Conservation (phyloP, 2,888 invertebrate genomes). For the Nephrotoma flavescens region DNA sequence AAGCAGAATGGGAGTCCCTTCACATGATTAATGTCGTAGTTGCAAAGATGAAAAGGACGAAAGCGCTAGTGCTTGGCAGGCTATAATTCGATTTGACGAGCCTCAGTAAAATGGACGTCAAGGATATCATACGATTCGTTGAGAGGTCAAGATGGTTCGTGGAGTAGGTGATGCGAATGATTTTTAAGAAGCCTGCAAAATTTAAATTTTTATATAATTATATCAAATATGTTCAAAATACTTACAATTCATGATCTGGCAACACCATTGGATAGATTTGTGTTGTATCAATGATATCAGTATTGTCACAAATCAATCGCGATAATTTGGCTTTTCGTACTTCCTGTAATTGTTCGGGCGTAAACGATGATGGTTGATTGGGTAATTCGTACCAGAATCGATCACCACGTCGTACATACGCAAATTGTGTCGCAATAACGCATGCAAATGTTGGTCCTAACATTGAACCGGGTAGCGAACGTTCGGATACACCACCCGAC, state of each 20-base stretch:
- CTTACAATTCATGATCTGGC: slow-evolving; percentile 87
- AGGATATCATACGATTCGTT: too few relatives aligned
- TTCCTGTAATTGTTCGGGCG: slow-evolving; percentile 71
- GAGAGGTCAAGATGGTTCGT: too few relatives aligned
- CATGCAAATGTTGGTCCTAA: slow-evolving; percentile 90
- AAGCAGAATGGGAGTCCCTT: too few relatives aligned
- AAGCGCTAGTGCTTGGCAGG: too few relatives aligned
- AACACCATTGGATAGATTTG: slow-evolving; percentile 86
- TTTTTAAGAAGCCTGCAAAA: too few relatives aligned
- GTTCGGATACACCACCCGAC: slow-evolving; percentile 88
- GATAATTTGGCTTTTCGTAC: slow-evolving; percentile 67
- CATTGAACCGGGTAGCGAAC: slow-evolving; percentile 80
- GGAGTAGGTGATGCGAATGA: too few relatives aligned
- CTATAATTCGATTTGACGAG: too few relatives aligned
- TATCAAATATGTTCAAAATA: slow-evolving; percentile 16
- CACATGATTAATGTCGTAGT: too few relatives aligned
- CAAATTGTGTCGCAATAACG: slow-evolving; percentile 85
- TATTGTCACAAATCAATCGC: slow-evolving; percentile 80
- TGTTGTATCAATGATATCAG: slow-evolving; percentile 79
- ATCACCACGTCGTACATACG: slow-evolving; percentile 75
- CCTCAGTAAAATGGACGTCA: too few relatives aligned
- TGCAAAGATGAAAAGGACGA: too few relatives aligned
- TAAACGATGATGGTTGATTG: slow-evolving; percentile 83
- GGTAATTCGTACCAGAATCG: slow-evolving; percentile 91
- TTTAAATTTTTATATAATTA: too few relatives aligned